Percentiles rank a stretch among this genome's conserved stretches.
Conservation (phyloP, 2,888 invertebrate genomes). For the Biston betularia region DNA sequence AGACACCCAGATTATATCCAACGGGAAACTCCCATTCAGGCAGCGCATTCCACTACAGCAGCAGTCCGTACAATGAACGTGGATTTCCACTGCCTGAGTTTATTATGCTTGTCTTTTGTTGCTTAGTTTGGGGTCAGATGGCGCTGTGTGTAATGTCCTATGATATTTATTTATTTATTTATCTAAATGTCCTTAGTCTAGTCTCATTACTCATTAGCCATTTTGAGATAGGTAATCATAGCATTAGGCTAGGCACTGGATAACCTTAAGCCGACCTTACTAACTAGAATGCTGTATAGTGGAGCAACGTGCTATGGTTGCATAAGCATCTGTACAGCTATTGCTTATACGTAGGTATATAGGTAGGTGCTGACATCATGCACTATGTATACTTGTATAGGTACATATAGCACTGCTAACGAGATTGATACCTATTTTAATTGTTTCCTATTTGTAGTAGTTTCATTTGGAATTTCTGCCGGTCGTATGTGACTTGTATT, state of each 20-base stretch:
- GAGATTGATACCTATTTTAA: conserved; percentile 1
- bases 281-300: conserved; percentile 26
- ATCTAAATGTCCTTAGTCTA: neutral
- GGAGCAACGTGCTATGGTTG: conserved; percentile 25
- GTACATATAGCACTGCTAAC: neutral
- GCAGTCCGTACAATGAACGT: too few relatives aligned
- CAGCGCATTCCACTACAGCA: too few relatives aligned
- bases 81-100: too few relatives aligned
- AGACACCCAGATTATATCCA: too few relatives aligned
- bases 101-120: too few relatives aligned
- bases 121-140: too few relatives aligned
- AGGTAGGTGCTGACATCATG: conserved; percentile 10
- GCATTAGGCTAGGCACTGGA: conserved; percentile 25
- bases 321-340: conserved; percentile 16
- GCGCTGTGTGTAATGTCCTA: too few relatives aligned
- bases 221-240: conserved; percentile 4
- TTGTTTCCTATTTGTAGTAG: neutral
- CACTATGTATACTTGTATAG: neutral
- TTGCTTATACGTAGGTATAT: conserved; percentile 3
- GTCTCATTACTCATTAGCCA: conserved; percentile 1
- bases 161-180: too few relatives aligned
- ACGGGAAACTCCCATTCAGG: too few relatives aligned
- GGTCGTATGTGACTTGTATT: too few relatives aligned
- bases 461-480: neutral
- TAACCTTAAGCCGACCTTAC: conserved; percentile 42